Evolutionary conservation across 2,797 vertebrate species (phyloP), one percentile per base, ranked within the genome.

Genomic region (Anas bahamensis): DNA sequence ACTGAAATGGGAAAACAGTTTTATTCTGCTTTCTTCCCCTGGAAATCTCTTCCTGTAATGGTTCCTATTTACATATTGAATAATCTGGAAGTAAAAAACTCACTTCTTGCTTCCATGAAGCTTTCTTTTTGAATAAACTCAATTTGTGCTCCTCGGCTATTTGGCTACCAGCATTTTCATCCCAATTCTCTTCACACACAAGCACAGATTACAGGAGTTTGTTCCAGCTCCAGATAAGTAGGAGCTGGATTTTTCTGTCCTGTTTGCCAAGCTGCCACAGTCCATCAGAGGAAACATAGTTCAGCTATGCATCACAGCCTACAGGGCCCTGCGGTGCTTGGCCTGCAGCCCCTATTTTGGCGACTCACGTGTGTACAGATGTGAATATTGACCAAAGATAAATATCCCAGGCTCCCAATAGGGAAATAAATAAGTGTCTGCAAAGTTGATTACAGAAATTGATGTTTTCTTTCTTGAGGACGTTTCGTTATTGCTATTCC

Each of bases 161-260:
- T 73, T 93, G 94, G 89, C 76, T 91, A 90, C 1, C 12, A 88
- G 39, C 39, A n/a, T 59, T 92, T 91, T 92, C 78, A 59, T 83
- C 66, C 42, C 89, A 85, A 48, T 85, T 75, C 35, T 15, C 52
- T 85, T 80, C 55, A 44, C 33, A 72, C 33, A 28, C 88, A 93
- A 83, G 6, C 55, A 73, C 69, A 85, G 82, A 93, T 80, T 72
- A 72, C 28, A 72, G 72, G 66, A 89, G 73, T 60, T 91, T 75
- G 42, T 89, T 94, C 72, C 86, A 85, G 55, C 75, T 93, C 65
- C 81, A 94, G 65, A 83, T 65, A 63, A 92, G 42, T 22, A 86
- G 94, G 94, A 89, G 87, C 69, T 87, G 79, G 9, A 65, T 86
- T 95, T 96, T 85, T 88, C 76, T 83, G 46, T 83, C 31, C 29